Base-by-base conservation (phyloP, 1,140 invertebrate species). In the Schlechtendalia chinensis region DNA sequence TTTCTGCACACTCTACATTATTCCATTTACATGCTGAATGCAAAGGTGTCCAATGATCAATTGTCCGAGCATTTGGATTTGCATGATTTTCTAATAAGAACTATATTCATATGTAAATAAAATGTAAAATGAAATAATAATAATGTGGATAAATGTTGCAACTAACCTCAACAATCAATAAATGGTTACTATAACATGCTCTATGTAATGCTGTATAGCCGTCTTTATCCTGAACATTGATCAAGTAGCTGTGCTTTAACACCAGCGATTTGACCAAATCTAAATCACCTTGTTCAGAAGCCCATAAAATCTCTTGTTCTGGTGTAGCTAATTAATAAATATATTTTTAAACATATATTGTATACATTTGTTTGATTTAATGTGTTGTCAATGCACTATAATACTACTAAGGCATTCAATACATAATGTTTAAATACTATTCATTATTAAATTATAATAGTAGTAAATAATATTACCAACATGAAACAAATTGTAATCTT, bases 11-110 rank as follows among this genome's bases (percentile, higher is more conserved):
- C 79, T 92, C 87, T 22, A 90, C 89, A 84, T 94, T 92, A 84
- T 95, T 96, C 97, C 97, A 99, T 83, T 93, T 92, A 84, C 93
- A 93, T 54, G 93, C 93, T 17, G 94, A 96, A 87, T 98, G 97
- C 63, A 99, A 85, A 0, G 96, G 95, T 81, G 94, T 92, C 97
- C 97, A 99, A 4, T 91, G 90, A 84, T 97, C 90, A 59, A 90
- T 88, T 5, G 96, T 98, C 85, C 88, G 88, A 0, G 91, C 89
- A 83, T 89, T 86, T 47, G 95, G 87, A 85, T 94, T 87, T 0
- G 96, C 96, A 14, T 91, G 90, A 83, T 89, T 86, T 84, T 89
- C 86, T 14, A 98, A 83, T 67, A 99, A 84, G 83, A 88, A 86
- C 90, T 91, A 83, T 0, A 65, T 59, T 50, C 0, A 50, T 19